Evolutionary conservation across 1,140 invertebrate genomes (phyloP), one percentile per base, ranked within the genome.

Genomic region (Hypsibius dujardini): DNA sequence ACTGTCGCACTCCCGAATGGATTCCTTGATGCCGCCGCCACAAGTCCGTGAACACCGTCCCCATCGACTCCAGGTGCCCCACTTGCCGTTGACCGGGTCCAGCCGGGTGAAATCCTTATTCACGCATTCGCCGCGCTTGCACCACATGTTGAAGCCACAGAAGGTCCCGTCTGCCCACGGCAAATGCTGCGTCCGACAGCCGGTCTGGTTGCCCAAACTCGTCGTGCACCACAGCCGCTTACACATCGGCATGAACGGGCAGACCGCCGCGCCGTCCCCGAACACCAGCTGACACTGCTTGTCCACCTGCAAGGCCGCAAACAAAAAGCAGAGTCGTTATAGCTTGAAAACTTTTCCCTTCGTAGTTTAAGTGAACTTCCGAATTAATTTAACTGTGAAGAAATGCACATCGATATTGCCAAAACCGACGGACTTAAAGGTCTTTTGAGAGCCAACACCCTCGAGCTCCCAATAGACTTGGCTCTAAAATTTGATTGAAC

Each of bases 121-220:
- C 2, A 89, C 85, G 78, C 92, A 95, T 72, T 86, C 80, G 28
- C 91, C 89, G 67, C 85, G 81, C 71, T 88, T 84, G 77, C 92
- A 95, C 88, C 89, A 92, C 78, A 83, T 80, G 67, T 79, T 80
- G 59, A 75, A 79, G 12, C 80, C 83, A 78, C 92, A 95, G 0
- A 81, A 77, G 2, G 92, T 95, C 7, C 91, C 91, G 77, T 95
- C 92, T 1, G 91, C 90, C 91, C 90, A 93, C 0, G 90, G 90
- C 84, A 90, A 87, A 74, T 90, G 86, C 73, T 88, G 86, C 1
- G 89, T 91, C 46, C 85, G 82, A 78, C 92, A 94, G 1, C 86
- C 85, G 47, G 84, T 82, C 70, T 79, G 77, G 71, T 79, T 77
- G 67, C 80, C 81, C 62, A 79, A 77, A 56, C 81, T 81, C 59